Percentiles rank a stretch among this genome's conserved stretches.
These are phyloP conservation scores for Poeciliopsis retropinna DNA, from an alignment of 2,113 vertebrate species.

Conservation along the genomic window DNA sequence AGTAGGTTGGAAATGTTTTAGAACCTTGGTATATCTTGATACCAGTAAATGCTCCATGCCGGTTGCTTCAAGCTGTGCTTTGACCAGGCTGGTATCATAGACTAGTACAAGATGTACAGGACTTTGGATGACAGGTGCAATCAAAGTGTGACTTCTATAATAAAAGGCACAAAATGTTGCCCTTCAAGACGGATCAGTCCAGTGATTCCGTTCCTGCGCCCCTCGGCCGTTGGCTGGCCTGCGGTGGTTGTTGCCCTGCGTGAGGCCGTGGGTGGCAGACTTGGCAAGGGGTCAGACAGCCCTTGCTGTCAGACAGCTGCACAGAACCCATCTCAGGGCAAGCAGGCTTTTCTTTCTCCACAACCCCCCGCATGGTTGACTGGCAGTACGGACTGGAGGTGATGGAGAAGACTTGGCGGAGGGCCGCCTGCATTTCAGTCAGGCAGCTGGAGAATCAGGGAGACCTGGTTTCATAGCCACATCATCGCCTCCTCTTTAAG, in stretches of 20 bases:
- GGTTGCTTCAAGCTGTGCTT: background rate
- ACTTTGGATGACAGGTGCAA: constrained; percentile 40
- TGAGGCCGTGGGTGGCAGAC: constrained; percentile 37
- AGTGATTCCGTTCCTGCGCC: constrained; percentile 7
- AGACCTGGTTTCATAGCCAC: constrained; percentile 13
- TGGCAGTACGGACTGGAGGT: constrained; percentile 44
- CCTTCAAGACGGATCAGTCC: background rate
- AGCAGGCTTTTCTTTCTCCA: constrained; percentile 34
- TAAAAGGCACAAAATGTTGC: constrained; percentile 27
- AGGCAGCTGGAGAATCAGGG: constrained; percentile 22
- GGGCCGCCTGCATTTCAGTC: constrained; percentile 26
- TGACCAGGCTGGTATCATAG: background rate
- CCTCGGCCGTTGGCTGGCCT: constrained; percentile 21
- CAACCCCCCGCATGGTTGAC: constrained; percentile 22
- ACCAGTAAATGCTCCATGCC: background rate
- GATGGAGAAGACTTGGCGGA: constrained; percentile 38
- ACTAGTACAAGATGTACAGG: constrained; percentile 3
- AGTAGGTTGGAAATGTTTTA: background rate
- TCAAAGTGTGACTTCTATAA: constrained; percentile 17
- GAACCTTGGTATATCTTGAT: background rate
- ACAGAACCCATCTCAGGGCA: constrained; percentile 35
- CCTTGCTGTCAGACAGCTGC: constrained; percentile 72
- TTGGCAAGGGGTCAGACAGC: constrained; percentile 24
- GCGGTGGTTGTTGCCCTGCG: constrained; percentile 11
- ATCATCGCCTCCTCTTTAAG: background rate